Evolutionary conservation across 2,888 invertebrate species (phyloP), one percentile per base, ranked within the genome.

Genomic region (Iselma pallidipennis): DNA sequence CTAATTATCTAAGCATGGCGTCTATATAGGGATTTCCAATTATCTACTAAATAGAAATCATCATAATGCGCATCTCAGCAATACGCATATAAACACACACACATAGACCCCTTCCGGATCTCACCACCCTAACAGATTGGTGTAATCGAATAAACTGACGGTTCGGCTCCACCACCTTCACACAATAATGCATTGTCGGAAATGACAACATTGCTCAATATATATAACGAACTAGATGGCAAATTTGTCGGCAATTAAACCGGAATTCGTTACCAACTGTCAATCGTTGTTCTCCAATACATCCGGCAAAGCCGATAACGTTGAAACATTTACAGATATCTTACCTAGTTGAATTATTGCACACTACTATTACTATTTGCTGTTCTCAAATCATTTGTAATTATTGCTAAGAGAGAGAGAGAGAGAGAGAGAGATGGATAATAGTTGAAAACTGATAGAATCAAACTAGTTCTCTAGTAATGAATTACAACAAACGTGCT

Each of bases 241-340:
- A 60, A 69, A 70, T 72, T 71, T 70, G 68, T 66, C 70, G 72
- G 64, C 70, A 72, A 71, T 73, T 73, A 70, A 69, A 68, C 67
- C 57, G 53, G 63, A 66, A 71, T 70, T 71, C 67, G 66, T 67
- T 71, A 66, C 58, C 63, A 63, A 67, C 66, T 69, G 71, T 70
- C 71, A 69, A 71, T 71, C 63, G 67, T 66, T 63, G 59, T 56
- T 49, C 16, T 16, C 37, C 6, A 21, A 9, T 45, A 19, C 21
- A 45, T 21, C 21, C 21, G 21, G 12, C 10, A 37, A 37, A 37
- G 6, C 16, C 9, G 2, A 16, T 16, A 16, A 37, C 37, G 7
- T 2, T 37, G 37, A 37, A 37, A 37, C 16, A 37, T 37, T n/a
- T 37, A 37, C 9, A 37, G 37, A 7, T 16, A 19, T 2, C 37